Base-by-base conservation (phyloP, 2,888 invertebrate species). In the Rhorus exstirpatorius region DNA sequence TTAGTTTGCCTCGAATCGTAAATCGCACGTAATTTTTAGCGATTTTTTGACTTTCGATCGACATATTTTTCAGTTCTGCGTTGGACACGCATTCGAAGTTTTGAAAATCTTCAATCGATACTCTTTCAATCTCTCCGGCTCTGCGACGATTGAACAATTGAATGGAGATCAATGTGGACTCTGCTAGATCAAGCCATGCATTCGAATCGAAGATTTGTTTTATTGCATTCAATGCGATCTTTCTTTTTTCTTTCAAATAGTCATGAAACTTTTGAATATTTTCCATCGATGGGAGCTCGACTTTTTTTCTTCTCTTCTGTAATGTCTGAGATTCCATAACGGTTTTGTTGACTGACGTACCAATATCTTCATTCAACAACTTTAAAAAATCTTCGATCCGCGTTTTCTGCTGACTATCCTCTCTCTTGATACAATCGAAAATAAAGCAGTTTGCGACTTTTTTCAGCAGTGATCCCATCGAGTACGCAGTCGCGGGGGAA, bases 1-100 rank as follows among this genome's bases (percentile, higher is more conserved):
- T 76, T 2, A 70, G 8, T 75, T 85, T 85, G 0, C 86, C 84
- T 1, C 83, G 38, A 24, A 85, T 81, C 1, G 68, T 63, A 49
- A 86, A 84, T 7, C 84, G 71, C 1, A 83, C 78, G 60, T 85
- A 84, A 44, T 84, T 81, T n/a, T 79, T 71, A 4, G 80, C 76
- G 1, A 80, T 31, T 53, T 51, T 44, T 26, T 74, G 76, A 41
- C 51, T 19, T 19, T 83, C 51, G 8, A 35, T 31, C 0, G 83
- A 75, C 24, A 86, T 17, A 4, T 14, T 46, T 8, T 76, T 72
- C 8, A 80, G 19, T 8, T 70, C 65, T 0, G 79, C 65, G 0
- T 31, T 12, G 3, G 41, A 7, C 19, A 84, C 60, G 4, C 60
- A n/a, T 10, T 74, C 19, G n/a, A 41, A 21, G 4, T 55, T 65